Base-by-base conservation (phyloP, 2,113 vertebrate species). In the Pampusana beccarii region DNA sequence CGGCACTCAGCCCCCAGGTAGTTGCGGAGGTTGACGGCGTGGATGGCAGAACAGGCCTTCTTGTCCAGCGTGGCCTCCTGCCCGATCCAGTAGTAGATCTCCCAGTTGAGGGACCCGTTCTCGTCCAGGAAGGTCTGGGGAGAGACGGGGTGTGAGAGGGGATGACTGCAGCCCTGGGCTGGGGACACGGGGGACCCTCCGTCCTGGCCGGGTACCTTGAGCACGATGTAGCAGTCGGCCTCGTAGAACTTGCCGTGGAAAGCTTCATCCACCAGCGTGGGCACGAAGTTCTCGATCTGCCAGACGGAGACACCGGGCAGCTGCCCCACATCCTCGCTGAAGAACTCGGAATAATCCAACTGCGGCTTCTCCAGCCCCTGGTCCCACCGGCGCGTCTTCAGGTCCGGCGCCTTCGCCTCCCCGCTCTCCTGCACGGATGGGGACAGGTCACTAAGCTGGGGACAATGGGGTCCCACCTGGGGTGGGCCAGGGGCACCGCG, bases 21-120 rank as follows among this genome's bases (percentile, higher is more conserved):
- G 94, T 99, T 99, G 17, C 99, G 97, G 82, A 99, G 98, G 96
- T 99, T 99, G 97, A 99, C 99, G 0, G 99, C 98, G 0, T 99
- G 99, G 96, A 99, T 99, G 96, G 99, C 99, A 0, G 99, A 97
- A 80, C 99, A 98, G 1, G 99, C 99, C 91, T 99, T 99, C 98
- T 99, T 99, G 97, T 99, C 99, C 12, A 99, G 97, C 0, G 99
- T 99, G 95, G 99, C 97, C 19, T 99, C 99, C 97, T 99, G 99
- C 8, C 99, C 99, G 0, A 99, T 99, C 99, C 99, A 99, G 98
- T 99, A 99, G 96, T 96, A 99, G 95, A 99, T 99, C 84, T 99
- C 98, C 99, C 99, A 99, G 97, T 36, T 99, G 65, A 99, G 92
- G 8, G 99, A 98, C 9, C 99, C 98, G 0, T 98, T 99, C 36